Percentiles rank a stretch among this genome's conserved stretches.
phyloP scores from a whole-genome alignment of 2,113 vertebrate species.

The Morone chrysops region DNA sequence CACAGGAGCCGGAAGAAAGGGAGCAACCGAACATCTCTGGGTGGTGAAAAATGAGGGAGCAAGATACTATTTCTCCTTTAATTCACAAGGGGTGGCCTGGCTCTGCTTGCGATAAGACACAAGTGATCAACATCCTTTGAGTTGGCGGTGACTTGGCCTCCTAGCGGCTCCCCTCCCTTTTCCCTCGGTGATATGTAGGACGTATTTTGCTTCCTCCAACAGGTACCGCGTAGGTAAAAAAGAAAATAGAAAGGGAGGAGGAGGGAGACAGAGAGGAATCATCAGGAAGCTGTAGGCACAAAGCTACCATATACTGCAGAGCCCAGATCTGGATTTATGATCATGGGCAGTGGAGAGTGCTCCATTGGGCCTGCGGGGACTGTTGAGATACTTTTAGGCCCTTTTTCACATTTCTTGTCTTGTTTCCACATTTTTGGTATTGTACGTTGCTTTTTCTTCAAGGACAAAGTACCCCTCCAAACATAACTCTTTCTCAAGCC shows the following conservation, averaged over 20 bases:
- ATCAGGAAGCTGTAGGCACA: constrained; percentile 44
- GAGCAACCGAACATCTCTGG: constrained; percentile 76
- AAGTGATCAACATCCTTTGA: constrained; percentile 86
- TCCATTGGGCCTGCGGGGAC: constrained; percentile 47
- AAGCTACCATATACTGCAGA: constrained; percentile 51
- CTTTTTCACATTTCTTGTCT: constrained; percentile 65
- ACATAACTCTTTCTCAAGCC: constrained; percentile 42
- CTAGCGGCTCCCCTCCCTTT: constrained; percentile 47
- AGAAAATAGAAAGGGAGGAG: constrained; percentile 44
- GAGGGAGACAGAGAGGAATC: constrained; percentile 45
- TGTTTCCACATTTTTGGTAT: constrained; percentile 60
- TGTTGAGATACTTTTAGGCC: constrained; percentile 49
- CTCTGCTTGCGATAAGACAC: constrained; percentile 82
- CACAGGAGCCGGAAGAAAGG: constrained; percentile 81
- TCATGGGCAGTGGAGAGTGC: constrained; percentile 47
- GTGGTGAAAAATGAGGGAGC: constrained; percentile 84
- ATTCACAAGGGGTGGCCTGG: constrained; percentile 86
- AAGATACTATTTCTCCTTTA: constrained; percentile 86
- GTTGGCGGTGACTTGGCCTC: constrained; percentile 68
- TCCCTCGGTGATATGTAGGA: constrained; percentile 66
- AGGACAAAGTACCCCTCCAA: constrained; percentile 54
- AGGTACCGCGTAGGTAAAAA: constrained; percentile 48
- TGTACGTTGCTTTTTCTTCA: constrained; percentile 48
- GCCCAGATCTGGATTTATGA: constrained; percentile 75
- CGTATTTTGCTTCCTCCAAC: constrained; percentile 60